phyloP scores from a whole-genome alignment of 2,888 invertebrate species.

The Troides helena region DNA sequence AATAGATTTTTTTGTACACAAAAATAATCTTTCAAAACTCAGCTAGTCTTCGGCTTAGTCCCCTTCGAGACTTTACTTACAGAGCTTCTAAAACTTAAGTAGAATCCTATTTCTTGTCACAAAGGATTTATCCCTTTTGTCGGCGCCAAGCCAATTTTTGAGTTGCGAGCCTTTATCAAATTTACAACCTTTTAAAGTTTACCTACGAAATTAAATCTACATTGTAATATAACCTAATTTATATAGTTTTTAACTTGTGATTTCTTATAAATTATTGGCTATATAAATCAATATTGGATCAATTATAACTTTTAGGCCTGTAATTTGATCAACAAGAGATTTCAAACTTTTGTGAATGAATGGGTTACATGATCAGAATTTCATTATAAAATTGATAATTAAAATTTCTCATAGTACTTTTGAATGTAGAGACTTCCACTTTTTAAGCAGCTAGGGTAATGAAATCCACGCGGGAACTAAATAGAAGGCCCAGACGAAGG shows the following conservation, averaged over 20 bases:
- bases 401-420: background rate
- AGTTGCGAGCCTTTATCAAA: conserved; percentile 43
- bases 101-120: conserved; percentile 42
- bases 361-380: background rate
- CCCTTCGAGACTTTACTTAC: conserved; percentile 36
- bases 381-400: background rate
- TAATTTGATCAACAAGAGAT: background rate
- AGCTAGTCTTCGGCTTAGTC: background rate
- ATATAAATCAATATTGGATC: background rate
- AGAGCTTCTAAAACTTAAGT: conserved; percentile 40
- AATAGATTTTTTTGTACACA: no score
- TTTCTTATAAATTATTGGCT: background rate
- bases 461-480: conserved; percentile 10
- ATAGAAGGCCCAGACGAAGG: conserved; percentile 19
- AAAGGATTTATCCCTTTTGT: conserved; percentile 44
- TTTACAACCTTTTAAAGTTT: conserved; percentile 30
- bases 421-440: background rate
- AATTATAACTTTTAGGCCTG: background rate
- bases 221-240: conserved; percentile 4
- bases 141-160: conserved; percentile 43
- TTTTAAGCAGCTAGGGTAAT: background rate
- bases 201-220: conserved; percentile 8
- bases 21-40: no score
- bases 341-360: no score
- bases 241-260: background rate